Evolutionary conservation across 2,113 vertebrate genomes (phyloP).

Genomic region (Dicentrarchus labrax): DNA sequence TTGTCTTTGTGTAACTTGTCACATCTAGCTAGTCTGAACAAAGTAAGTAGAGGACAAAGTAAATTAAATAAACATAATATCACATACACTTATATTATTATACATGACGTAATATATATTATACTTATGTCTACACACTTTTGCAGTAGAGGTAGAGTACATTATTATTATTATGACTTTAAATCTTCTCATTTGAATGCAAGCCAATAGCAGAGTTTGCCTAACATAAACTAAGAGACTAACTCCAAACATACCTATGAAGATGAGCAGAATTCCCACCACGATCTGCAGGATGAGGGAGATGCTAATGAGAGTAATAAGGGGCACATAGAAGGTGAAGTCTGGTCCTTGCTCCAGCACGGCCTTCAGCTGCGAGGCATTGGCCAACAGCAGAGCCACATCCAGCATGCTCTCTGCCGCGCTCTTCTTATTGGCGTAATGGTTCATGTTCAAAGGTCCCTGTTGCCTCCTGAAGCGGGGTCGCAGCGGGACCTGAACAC

Average conservation of each 20-base stretch:
- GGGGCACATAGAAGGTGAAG: conserved; percentile 88
- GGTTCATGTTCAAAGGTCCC: conserved; percentile 91
- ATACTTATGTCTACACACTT: no score
- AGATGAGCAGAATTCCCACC: conserved; percentile 95
- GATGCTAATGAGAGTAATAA: conserved; percentile 92
- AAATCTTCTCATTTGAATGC: background rate
- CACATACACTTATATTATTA: background rate
- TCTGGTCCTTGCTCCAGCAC: conserved; percentile 90
- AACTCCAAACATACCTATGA: conserved; percentile 88
- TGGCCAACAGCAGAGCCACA: conserved; percentile 96
- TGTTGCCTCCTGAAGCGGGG: conserved; percentile 41
- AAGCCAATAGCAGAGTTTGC: background rate
- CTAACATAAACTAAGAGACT: background rate
- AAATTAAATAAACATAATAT: background rate
- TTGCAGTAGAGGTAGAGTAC: no score
- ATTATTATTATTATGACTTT: background rate
- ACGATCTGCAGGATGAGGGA: conserved; percentile 91
- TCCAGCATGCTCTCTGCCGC: conserved; percentile 98
- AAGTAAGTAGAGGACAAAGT: background rate
- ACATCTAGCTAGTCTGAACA: background rate
- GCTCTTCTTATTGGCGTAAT: conserved; percentile 98
- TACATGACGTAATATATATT: no score
- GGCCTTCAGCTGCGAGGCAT: conserved; percentile 96
- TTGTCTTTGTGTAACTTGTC: background rate
- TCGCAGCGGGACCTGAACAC: conserved; percentile 44